These are phyloP conservation scores for Trichomycterus rosablanca DNA, from an alignment of 2,113 vertebrate genomes.

Conservation along the genomic window DNA sequence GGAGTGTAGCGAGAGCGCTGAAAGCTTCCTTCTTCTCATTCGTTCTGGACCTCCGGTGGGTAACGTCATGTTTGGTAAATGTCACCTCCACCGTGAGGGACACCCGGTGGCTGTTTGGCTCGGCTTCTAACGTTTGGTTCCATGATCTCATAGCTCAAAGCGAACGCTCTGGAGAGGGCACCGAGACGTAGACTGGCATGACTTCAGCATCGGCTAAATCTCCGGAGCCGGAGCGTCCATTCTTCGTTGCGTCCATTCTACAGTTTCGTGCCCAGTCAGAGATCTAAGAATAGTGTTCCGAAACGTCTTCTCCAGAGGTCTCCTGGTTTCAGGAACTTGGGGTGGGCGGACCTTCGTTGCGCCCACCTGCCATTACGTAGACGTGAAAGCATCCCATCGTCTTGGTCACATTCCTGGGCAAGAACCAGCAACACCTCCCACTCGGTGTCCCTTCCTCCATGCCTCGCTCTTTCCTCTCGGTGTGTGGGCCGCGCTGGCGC, in stretches of 20 bases:
- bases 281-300: no score
- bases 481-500: conserved; percentile 34
- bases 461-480: conserved; percentile 31
- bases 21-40: conserved; percentile 36
- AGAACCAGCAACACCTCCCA: conserved; percentile 40
- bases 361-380: conserved; percentile 48
- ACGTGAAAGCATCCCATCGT: conserved; percentile 37
- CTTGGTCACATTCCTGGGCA: conserved; percentile 41
- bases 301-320: conserved; percentile 38
- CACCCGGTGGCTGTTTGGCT: conserved; percentile 23
- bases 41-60: no score
- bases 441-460: conserved; percentile 27
- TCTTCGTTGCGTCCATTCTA: no score
- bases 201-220: conserved; percentile 5
- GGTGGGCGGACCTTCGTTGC: conserved; percentile 27
- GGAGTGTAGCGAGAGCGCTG: no score
- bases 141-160: conserved; percentile 47
- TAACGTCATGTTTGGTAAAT: no score
- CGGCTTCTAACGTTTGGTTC: no score
- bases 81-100: conserved; percentile 38
- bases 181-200: conserved; percentile 8
- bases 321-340: conserved; percentile 36
- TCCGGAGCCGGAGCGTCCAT: no score
- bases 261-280: no score
- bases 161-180: conserved; percentile 5